These are phyloP conservation scores for Mallotus villosus DNA, from an alignment of 2,797 vertebrate species.

Conservation along the genomic window DNA sequence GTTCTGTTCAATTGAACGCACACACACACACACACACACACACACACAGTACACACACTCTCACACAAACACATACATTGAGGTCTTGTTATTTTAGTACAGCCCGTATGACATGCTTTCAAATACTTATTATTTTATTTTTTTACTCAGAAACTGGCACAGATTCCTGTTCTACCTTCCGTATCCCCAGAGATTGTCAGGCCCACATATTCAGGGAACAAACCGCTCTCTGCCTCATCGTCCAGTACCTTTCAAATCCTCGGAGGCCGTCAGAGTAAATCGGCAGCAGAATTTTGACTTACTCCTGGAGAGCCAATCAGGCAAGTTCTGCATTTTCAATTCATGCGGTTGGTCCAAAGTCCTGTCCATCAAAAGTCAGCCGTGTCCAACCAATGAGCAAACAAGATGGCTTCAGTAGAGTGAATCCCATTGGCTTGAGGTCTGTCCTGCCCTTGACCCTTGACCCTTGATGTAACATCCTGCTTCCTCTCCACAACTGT, in stretches of 20 bases:
- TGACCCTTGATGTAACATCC: not conserved
- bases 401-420: slow-evolving; percentile 4
- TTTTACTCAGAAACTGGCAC: slow-evolving; percentile 12
- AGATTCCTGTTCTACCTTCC: not conserved
- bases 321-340: slow-evolving; percentile 36
- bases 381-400: slow-evolving; percentile 19
- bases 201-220: slow-evolving; percentile 15
- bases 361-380: slow-evolving; percentile 11
- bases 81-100: not conserved
- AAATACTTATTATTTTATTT: slow-evolving; percentile 31
- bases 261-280: not conserved
- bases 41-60: not conserved
- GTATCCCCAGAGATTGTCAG: too few relatives aligned
- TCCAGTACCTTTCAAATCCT: too few relatives aligned
- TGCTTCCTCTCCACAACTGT: not conserved
- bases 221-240: too few relatives aligned
- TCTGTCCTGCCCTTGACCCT: slow-evolving; percentile 15
- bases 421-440: slow-evolving; percentile 22
- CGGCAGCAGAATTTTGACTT: not conserved
- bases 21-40: not conserved
- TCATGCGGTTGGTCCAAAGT: slow-evolving; percentile 57
- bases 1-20: not conserved
- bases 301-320: not conserved
- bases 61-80: not conserved
- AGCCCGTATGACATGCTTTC: not conserved